Evolutionary conservation across 2,797 vertebrate genomes (phyloP).

Genomic region (Hemibagrus guttatus): DNA sequence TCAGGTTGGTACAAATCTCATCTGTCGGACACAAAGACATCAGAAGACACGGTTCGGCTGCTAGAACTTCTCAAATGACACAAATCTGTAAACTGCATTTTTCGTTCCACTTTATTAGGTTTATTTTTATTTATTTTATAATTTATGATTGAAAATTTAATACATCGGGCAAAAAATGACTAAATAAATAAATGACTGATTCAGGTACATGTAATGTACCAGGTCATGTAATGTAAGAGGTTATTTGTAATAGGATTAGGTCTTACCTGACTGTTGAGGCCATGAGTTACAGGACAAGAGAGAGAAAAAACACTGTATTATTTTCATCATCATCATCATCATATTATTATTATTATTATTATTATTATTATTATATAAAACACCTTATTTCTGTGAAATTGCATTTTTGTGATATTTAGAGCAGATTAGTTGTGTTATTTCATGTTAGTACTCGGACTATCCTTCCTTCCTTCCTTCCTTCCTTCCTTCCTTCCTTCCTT

Average conservation of each 20-base stretch:
- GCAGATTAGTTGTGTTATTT: background rate
- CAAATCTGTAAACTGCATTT: background rate
- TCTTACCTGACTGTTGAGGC: constrained; percentile 67
- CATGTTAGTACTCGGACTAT: background rate
- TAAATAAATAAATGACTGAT: background rate
- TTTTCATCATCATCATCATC: background rate
- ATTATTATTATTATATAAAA: background rate
- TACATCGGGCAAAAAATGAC: too few relatives aligned
- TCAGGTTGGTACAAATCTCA: constrained; percentile 54
- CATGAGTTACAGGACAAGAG: constrained; percentile 32
- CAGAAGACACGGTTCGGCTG: background rate
- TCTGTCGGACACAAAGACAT: constrained; percentile 50
- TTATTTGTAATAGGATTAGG: background rate
- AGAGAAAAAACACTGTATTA: background rate
- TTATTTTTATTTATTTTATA: background rate
- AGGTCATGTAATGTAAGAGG: background rate
- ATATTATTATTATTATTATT: background rate
- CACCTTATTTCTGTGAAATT: background rate
- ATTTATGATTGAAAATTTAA: background rate
- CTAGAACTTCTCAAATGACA: background rate
- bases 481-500: too few relatives aligned
- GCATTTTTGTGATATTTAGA: background rate
- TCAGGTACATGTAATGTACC: too few relatives aligned
- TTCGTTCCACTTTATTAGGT: background rate
- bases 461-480: too few relatives aligned